Evolutionary conservation across 2,113 vertebrate species (phyloP), one percentile per base, ranked within the genome.

Genomic region (Marmota monax): DNA sequence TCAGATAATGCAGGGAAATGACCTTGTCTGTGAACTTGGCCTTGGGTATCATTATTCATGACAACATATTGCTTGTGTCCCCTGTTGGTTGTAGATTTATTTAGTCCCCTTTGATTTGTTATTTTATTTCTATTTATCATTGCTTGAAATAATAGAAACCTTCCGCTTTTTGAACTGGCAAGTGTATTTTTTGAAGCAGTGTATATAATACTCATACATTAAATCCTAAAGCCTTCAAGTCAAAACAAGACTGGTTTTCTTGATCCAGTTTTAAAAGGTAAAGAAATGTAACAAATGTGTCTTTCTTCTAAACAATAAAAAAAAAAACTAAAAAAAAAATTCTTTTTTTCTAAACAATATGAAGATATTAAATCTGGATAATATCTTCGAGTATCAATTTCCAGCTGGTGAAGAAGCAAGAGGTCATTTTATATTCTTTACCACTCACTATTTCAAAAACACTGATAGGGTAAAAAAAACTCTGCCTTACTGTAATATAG

Each of bases 11-110:
- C 29, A 73, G 65, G 51, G 39, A 87, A 92, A 95, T 53, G 42
- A 56, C 2, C 6, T 63, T 79, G 34, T 51, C n/a, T 77, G 20
- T 34, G 25, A 96, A 91, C 56, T 34, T 96, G 69, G 27, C 18
- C 58, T 93, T 48, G 37, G n/a, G 27, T 70, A 39, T 74, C 42
- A 79, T 70, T 89, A 74, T 69, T 92, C 4, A 90, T 82, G 45
- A 78, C n/a, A 87, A 82, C 9, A 84, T 92, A 94, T 94, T 88
- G 39, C 56, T 85, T 91, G 90, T 89, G 22, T 86, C 14, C 37
- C 20, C 22, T 94, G 3, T 76, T 79, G 51, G 34, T 86, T 88
- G 84, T 39, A 88, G 67, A 90, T 88, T 90, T 92, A 72, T 85
- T 78, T 82, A 82, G 25, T 89, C 32, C 27, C 86, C 32, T 86